Conservation (phyloP, 2,797 vertebrate genomes). For the Hippopotamyrus pictus region DNA sequence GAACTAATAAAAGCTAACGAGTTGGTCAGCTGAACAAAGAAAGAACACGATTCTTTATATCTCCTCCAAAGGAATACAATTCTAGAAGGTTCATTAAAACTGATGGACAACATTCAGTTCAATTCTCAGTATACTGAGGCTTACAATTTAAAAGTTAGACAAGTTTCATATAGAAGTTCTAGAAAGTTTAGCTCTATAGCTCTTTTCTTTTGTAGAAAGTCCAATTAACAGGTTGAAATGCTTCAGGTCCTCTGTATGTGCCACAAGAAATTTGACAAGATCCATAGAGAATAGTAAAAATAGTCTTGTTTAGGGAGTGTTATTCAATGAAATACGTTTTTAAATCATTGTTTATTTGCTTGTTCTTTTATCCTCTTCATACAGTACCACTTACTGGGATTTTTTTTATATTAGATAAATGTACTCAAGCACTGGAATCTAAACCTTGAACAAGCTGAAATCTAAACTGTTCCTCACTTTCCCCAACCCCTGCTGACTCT, state of each 20-base stretch:
- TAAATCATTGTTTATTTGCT: not conserved
- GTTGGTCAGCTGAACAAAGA: not conserved
- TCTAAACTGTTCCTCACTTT: not conserved
- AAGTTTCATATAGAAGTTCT: conserved; percentile 38
- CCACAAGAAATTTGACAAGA: conserved; percentile 19
- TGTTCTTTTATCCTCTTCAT: not conserved
- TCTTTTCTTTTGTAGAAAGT: conserved; percentile 29
- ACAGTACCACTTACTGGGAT: not conserved
- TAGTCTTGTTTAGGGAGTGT: not conserved
- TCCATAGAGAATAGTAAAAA: not conserved
- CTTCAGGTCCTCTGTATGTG: conserved; percentile 9
- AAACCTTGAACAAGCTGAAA: not conserved
- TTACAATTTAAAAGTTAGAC: conserved; percentile 53
- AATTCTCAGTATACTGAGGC: conserved; percentile 52
- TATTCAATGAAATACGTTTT: not conserved
- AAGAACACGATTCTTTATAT: not conserved
- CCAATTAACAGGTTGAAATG: conserved; percentile 45
- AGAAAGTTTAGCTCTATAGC: conserved; percentile 38
- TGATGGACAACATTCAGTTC: conserved; percentile 39
- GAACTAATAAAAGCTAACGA: conserved; percentile 2
- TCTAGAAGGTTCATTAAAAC: conserved; percentile 54
- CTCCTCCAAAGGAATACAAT: conserved; percentile 31
- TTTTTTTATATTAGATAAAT: not conserved
- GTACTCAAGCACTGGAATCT: not conserved
- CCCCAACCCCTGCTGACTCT: not conserved